Percentiles rank a stretch among this genome's conserved stretches.
phyloP scores from a whole-genome alignment of 2,797 vertebrate genomes.

The Champsocephalus esox region DNA sequence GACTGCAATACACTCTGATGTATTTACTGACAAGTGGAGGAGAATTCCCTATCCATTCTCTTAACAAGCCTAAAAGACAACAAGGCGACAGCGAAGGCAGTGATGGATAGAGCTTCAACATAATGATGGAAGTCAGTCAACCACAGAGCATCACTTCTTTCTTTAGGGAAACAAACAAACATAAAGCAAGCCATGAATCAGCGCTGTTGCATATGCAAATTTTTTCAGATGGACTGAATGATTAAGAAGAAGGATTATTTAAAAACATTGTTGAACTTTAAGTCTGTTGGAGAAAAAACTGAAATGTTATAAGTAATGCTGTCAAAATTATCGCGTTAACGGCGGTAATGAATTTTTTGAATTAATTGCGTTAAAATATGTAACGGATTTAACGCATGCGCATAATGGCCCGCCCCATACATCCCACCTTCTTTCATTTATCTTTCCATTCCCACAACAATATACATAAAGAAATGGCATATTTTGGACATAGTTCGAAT shows the following conservation, averaged over 20 bases:
- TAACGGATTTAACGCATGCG: too few relatives aligned
- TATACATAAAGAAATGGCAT: too few relatives aligned
- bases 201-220: slow-evolving; percentile 10
- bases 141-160: slow-evolving; percentile 53
- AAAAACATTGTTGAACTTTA: background rate
- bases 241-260: slow-evolving; percentile 9
- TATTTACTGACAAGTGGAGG: slow-evolving; percentile 74
- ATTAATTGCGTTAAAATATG: too few relatives aligned
- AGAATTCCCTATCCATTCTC: slow-evolving; percentile 77
- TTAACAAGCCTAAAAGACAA: slow-evolving; percentile 70
- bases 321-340: too few relatives aligned
- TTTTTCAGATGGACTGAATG: slow-evolving; percentile 2
- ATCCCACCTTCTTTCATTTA: too few relatives aligned
- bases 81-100: slow-evolving; percentile 49
- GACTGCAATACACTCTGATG: slow-evolving; percentile 75
- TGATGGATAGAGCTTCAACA: slow-evolving; percentile 66
- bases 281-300: background rate
- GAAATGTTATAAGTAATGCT: background rate
- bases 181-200: slow-evolving; percentile 45
- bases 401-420: too few relatives aligned
- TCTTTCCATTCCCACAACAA: too few relatives aligned
- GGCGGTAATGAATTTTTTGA: too few relatives aligned
- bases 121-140: slow-evolving; percentile 73
- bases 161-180: slow-evolving; percentile 57
- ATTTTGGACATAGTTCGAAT: too few relatives aligned